phyloP scores from a whole-genome alignment of 2,888 invertebrate species.

The Euphydryas editha region DNA sequence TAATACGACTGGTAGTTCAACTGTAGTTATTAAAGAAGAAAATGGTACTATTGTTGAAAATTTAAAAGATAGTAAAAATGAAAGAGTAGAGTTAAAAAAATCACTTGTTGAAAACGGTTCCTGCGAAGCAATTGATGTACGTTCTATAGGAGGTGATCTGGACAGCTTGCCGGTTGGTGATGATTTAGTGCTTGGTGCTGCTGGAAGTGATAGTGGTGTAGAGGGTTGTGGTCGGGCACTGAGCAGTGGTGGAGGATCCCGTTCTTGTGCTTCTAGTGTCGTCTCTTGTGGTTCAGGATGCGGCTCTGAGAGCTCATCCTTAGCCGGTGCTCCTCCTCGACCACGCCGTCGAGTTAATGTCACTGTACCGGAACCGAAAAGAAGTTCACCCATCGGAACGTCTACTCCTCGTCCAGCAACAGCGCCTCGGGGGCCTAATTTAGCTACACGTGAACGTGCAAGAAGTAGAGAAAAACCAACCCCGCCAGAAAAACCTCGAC shows the following conservation, averaged over 20 bases:
- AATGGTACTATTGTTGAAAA: constrained; percentile 57
- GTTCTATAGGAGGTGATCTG: constrained; percentile 70
- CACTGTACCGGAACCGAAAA: constrained; percentile 80
- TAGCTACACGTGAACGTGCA: constrained; percentile 83
- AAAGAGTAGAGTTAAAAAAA: constrained; percentile 53
- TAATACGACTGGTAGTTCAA: constrained; percentile 48
- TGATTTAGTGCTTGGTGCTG: constrained; percentile 75
- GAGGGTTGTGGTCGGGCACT: constrained; percentile 89
- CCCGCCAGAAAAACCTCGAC: constrained; percentile 75
- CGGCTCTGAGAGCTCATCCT: constrained; percentile 91
- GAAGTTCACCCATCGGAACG: constrained; percentile 78
- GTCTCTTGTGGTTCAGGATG: constrained; percentile 91
- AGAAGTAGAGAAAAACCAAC: constrained; percentile 84
- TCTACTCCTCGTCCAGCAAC: constrained; percentile 80
- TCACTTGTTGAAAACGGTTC: constrained; percentile 61
- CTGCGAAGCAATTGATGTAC: constrained; percentile 69
- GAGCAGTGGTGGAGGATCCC: constrained; percentile 86
- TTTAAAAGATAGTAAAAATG: constrained; percentile 52
- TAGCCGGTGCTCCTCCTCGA: constrained; percentile 81
- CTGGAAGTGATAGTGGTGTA: constrained; percentile 92
- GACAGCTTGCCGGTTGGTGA: constrained; percentile 76
- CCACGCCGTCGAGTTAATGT: constrained; percentile 84
- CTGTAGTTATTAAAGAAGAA: constrained; percentile 55
- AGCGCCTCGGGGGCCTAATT: constrained; percentile 75
- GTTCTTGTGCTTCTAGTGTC: constrained; percentile 90